Percentiles rank a stretch among this genome's conserved stretches.
Conservation (phyloP, 1,140 invertebrate species). For the Macrosteles quadrilineatus region DNA sequence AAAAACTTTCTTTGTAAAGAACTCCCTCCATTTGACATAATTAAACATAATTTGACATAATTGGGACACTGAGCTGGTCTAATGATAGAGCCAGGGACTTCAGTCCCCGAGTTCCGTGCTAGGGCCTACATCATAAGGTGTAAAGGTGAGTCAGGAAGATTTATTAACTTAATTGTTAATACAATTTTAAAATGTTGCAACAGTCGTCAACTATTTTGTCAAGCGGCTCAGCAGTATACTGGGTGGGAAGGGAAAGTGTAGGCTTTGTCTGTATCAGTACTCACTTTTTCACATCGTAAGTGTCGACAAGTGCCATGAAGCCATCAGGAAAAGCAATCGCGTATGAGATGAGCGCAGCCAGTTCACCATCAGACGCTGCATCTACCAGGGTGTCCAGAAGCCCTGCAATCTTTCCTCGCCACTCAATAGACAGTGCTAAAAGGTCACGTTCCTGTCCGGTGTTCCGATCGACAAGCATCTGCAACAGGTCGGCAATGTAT, state of each 20-base stretch:
- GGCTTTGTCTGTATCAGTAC: constrained; percentile 11
- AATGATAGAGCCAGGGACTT: too few species aligned
- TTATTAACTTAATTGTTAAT: background rate
- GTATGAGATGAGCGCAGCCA: constrained; percentile 94
- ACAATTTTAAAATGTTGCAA: background rate
- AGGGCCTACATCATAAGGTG: background rate
- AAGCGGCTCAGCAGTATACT: background rate
- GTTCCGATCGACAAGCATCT: constrained; percentile 66
- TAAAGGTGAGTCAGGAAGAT: background rate
- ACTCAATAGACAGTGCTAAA: constrained; percentile 65
- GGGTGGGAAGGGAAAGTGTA: background rate
- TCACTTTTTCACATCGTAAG: constrained; percentile 98
- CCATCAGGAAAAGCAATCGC: constrained; percentile 94
- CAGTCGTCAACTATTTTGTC: background rate
- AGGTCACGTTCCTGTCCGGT: constrained; percentile 68
- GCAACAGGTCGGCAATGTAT: too few species aligned
- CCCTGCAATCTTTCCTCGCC: constrained; percentile 69
- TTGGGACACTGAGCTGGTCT: too few species aligned
- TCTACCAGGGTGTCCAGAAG: constrained; percentile 72
- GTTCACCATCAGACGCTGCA: constrained; percentile 85
- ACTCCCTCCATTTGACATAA: too few species aligned
- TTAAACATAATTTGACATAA: too few species aligned
- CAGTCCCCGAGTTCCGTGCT: too few species aligned
- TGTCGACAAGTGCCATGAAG: constrained; percentile 97
- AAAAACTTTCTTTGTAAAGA: too few species aligned